Conservation (phyloP, 2,888 invertebrate genomes). For the Syritta pipiens region DNA sequence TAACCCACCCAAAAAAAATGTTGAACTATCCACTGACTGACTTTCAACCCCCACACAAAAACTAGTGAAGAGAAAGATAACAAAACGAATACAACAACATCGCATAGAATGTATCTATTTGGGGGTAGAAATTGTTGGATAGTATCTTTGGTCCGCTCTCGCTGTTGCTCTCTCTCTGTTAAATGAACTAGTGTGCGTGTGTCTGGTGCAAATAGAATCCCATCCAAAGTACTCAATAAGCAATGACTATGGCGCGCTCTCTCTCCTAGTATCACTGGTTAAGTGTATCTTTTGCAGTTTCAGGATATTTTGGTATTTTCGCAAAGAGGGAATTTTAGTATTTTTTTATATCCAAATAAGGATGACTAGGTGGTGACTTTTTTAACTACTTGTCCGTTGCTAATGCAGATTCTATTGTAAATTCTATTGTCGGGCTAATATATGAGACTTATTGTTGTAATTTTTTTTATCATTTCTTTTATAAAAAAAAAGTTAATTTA, state of each 20-base stretch:
- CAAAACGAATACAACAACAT: neutral
- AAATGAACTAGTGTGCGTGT: conserved; percentile 29
- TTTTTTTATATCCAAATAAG: conserved; percentile 70
- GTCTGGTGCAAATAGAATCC: conserved; percentile 56
- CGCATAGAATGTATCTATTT: conserved; percentile 24
- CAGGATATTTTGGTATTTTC: conserved; percentile 69
- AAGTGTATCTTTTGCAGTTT: conserved; percentile 69
- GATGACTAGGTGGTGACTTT: conserved; percentile 70
- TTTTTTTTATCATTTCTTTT: conserved; percentile 3
- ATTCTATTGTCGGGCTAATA: conserved; percentile 45
- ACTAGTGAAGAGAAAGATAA: neutral
- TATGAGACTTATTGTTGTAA: conserved; percentile 38
- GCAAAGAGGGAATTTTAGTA: conserved; percentile 69
- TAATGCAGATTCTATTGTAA: conserved; percentile 60
- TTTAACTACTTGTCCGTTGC: conserved; percentile 68
- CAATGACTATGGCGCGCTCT: conserved; percentile 65
- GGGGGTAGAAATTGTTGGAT: conserved; percentile 47
- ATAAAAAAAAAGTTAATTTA: neutral
- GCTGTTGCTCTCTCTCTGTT: conserved; percentile 21
- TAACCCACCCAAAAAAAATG: conserved; percentile 4
- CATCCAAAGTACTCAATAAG: conserved; percentile 66
- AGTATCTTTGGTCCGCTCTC: conserved; percentile 53
- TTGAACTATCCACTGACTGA: conserved; percentile 18
- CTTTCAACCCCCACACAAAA: conserved; percentile 3
- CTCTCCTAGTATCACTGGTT: conserved; percentile 65